A percentile compares a stretch with the other conserved stretches of the same genome.
phyloP scores from a whole-genome alignment of 2,888 invertebrate genomes.

The Tenthredo livida region DNA sequence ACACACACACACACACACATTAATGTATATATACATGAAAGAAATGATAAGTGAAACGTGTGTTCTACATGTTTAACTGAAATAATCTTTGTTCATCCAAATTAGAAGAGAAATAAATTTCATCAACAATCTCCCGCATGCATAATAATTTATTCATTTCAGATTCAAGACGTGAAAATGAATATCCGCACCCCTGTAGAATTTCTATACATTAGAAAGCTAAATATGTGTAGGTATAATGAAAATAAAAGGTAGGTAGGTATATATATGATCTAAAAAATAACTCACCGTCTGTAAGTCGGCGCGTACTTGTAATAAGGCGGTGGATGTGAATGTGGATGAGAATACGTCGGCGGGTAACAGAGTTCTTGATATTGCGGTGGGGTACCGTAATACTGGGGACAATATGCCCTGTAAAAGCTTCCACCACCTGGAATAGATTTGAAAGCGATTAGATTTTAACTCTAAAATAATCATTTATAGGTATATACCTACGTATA shows the following conservation, averaged over 20 bases:
- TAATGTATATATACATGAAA: background rate
- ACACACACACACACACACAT: background rate
- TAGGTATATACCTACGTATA: background rate
- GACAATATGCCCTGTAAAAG: conserved; percentile 76
- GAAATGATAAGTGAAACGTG: background rate
- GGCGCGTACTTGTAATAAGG: conserved; percentile 76
- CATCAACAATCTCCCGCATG: background rate
- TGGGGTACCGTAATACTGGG: conserved; percentile 80
- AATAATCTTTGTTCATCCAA: background rate
- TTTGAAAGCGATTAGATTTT: background rate
- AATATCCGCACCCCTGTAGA: background rate
- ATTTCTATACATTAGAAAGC: background rate
- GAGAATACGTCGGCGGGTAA: conserved; percentile 78
- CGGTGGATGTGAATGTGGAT: conserved; percentile 69
- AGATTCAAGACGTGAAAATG: background rate
- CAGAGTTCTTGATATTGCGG: conserved; percentile 79
- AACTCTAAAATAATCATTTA: background rate
- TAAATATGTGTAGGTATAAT: too few species aligned
- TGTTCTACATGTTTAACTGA: background rate
- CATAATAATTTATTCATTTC: background rate
- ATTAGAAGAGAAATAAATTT: background rate
- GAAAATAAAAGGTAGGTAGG: background rate
- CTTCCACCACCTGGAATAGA: conserved; percentile 71
- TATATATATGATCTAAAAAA: background rate
- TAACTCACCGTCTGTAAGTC: conserved; percentile 74